Base-by-base conservation (phyloP, 1,140 invertebrate genomes). In the Musca domestica region DNA sequence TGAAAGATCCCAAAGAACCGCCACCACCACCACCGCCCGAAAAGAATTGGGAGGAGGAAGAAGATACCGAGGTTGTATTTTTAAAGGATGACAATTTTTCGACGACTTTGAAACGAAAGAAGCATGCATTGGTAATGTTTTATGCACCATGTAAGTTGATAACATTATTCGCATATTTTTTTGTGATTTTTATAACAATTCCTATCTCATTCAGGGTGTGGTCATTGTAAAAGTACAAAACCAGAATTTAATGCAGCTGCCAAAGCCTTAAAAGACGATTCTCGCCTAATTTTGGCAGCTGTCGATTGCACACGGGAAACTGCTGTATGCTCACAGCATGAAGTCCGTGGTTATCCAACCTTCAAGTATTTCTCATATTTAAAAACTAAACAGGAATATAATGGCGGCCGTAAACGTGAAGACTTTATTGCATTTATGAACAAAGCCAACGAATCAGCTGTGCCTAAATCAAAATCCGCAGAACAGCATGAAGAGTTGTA, bases 221-320 rank as follows among this genome's bases (percentile, higher is more conserved):
- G 93, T 7, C 93, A 95, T 81, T 96, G 94, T 78, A 95, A 95
- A 76, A 89, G 88, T 72, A 89, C 92, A 0, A 95, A 96, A 81
- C 93, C 94, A 15, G 92, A 95, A 81, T 94, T 92, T 76, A 87
- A 85, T 17, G 84, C 84, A 48, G 92, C 93, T 4, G 94, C 94
- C 9, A 88, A 88, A 58, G 80, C 85, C 41, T 88, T 93, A 72
- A 89, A 88, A 41, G 88, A 91, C 69, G 88, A 91, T 76, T 83
- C 88, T 9, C 87, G 91, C 83, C 86, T 93, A 7, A 87, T 88
- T 15, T 92, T 94, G 82, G 91, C 87, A 4, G 94, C 93, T 12
- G 87, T 95, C 1, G 94, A 95, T 82, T 96, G 94, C 76, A 95
- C 93, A 2, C 79, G 83, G 27, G 82, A 90, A 52, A 80, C 83